Evolutionary conservation across 1,140 invertebrate genomes (phyloP).

Genomic region (Heliconius melpomene): DNA sequence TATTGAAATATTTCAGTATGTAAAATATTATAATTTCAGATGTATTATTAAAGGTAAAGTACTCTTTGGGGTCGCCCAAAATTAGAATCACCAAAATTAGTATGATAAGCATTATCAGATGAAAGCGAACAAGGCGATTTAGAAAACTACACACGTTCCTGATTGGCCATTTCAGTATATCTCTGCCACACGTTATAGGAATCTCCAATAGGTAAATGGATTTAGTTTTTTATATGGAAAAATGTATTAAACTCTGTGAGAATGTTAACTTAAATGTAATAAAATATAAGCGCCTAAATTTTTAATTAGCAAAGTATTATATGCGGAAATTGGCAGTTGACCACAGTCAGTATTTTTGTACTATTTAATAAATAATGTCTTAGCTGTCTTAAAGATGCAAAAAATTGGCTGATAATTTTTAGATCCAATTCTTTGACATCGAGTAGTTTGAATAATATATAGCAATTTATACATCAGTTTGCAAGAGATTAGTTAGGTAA

Average conservation of each 20-base stretch:
- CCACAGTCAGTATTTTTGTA: not conserved
- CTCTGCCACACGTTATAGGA: constrained; percentile 62
- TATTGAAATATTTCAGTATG: no score
- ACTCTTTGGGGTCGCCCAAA: not conserved
- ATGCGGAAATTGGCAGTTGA: not conserved
- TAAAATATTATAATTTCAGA: no score
- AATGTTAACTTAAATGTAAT: not conserved
- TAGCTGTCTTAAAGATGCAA: not conserved
- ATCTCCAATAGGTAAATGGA: constrained; percentile 64
- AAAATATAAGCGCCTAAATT: not conserved
- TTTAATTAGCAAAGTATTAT: not conserved
- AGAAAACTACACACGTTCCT: constrained; percentile 60
- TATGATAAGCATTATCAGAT: constrained; percentile 29
- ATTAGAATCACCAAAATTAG: not conserved
- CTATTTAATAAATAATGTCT: not conserved
- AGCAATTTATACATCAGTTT: no score
- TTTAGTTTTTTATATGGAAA: constrained; percentile 42
- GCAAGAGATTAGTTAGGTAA: no score
- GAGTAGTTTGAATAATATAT: no score
- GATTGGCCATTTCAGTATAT: constrained; percentile 78
- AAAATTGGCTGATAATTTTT: not conserved
- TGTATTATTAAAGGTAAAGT: not conserved
- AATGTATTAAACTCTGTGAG: not conserved
- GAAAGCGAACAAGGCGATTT: constrained; percentile 45
- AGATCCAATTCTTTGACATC: no score